phyloP scores from a whole-genome alignment of 2,113 vertebrate species.

The Antigone vipio region DNA sequence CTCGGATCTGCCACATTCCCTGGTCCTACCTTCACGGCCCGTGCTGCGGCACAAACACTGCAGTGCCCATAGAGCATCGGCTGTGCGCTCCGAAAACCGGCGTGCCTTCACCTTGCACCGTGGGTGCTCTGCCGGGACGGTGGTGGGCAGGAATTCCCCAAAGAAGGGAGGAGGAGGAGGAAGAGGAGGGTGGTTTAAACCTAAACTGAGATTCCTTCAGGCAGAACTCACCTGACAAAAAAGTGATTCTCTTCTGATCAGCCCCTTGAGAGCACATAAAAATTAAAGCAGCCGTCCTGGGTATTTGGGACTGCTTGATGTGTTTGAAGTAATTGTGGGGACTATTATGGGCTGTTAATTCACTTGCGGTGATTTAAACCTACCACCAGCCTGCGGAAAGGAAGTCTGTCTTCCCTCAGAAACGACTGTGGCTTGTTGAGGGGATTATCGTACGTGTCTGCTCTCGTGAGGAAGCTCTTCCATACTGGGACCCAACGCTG shows the following conservation, averaged over 20 bases:
- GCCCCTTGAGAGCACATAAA: neutral
- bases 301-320: neutral
- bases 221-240: neutral
- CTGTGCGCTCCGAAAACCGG: accelerated
- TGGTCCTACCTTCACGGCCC: accelerated
- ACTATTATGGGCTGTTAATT: neutral
- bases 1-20: neutral
- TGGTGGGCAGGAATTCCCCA: neutral
- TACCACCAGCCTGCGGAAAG: neutral
- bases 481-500: accelerated
- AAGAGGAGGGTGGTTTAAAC: neutral
- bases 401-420: neutral
- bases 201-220: neutral
- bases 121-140: accelerated
- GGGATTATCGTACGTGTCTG: neutral
- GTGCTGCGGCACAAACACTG: neutral
- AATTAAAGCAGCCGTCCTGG: neutral
- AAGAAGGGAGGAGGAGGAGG: neutral
- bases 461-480: neutral
- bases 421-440: neutral
- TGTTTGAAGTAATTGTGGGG: neutral
- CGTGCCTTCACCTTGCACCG: accelerated
- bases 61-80: accelerated
- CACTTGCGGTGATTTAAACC: neutral
- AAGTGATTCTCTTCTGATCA: neutral